Base-by-base conservation (phyloP, 2,113 vertebrate species). In the Panthera uncia region DNA sequence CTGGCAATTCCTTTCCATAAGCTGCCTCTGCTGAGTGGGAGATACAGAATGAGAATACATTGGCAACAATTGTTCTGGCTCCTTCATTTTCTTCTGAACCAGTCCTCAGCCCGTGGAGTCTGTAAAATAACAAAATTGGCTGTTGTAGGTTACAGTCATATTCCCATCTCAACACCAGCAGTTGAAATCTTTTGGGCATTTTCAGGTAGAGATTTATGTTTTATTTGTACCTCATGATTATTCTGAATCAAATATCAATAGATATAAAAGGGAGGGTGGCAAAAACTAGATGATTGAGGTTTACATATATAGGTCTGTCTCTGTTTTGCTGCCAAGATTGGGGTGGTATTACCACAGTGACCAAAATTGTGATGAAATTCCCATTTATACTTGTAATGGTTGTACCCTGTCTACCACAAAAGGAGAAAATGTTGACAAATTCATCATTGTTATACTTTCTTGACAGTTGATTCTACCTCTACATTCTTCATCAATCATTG, bases 401-500 rank as follows among this genome's bases (percentile, higher is more conserved):
- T 97, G 16, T 95, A 92, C 78, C 50, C 89, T 98, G 61, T 97
- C 96, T 98, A 92, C 92, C 74, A 94, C 83, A 89, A 87, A 95
- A 16, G 8, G 71, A 89, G 85, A 97, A 96, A 92, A 83, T 33
- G 21, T 21, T 84, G 84, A 94, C 83, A 98, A 85, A 98, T 99
- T 71, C 18, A 97, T 98, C 97, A 95, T 41, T 97, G 89, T 97
- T 98, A 97, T 89, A 50, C 86, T 97, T 98, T 97, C 94, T 94
- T 98, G 85, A 76, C 16, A 97, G 83, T 98, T 98, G 97, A 97
- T 98, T 97, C 66, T 97, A 61, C 91, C 90, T 98, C 74, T 98
- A 31, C 92, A 98, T 98, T 98, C 88, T 84, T 98, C 91, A 98
- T 99, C 98, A 98, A 95, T 98, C 97, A 93, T 89, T 93, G 85